Percentiles rank a stretch among this genome's conserved stretches.
phyloP scores from a whole-genome alignment of 1,140 invertebrate genomes.

The Chironomus tepperi region DNA sequence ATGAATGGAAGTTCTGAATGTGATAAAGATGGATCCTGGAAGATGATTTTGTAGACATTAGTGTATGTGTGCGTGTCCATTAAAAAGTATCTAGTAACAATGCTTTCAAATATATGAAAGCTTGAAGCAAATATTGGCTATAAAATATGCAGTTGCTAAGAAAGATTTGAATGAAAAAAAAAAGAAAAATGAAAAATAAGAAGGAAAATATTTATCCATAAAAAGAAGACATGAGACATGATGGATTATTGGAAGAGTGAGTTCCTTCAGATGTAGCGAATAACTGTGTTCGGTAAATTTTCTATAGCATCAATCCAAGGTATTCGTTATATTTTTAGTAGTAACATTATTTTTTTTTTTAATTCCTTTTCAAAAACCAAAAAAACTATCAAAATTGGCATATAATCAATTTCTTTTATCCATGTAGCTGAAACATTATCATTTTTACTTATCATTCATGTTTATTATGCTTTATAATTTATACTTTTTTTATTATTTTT shows the following conservation, averaged over 20 bases:
- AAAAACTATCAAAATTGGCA: background rate
- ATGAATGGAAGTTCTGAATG: background rate
- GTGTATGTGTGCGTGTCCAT: background rate
- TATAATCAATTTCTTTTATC: background rate
- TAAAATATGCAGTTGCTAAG: background rate
- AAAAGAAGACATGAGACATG: background rate
- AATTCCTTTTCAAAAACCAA: background rate
- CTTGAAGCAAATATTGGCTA: background rate
- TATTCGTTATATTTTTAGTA: conserved; percentile 22
- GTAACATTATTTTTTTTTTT: background rate
- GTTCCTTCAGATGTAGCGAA: background rate
- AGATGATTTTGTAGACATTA: background rate
- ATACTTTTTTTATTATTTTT: background rate
- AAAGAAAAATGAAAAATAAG: background rate
- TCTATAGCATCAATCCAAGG: conserved; percentile 17
- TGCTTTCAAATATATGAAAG: background rate
- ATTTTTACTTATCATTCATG: background rate
- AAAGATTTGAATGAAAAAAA: background rate
- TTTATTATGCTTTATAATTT: background rate
- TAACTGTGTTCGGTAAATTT: conserved; percentile 10
- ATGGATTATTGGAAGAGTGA: background rate
- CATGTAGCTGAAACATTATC: background rate
- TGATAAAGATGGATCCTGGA: background rate
- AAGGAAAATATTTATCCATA: background rate
- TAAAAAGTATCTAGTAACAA: background rate